phyloP scores from a whole-genome alignment of 1,140 invertebrate genomes.

The Magallana gigas region DNA sequence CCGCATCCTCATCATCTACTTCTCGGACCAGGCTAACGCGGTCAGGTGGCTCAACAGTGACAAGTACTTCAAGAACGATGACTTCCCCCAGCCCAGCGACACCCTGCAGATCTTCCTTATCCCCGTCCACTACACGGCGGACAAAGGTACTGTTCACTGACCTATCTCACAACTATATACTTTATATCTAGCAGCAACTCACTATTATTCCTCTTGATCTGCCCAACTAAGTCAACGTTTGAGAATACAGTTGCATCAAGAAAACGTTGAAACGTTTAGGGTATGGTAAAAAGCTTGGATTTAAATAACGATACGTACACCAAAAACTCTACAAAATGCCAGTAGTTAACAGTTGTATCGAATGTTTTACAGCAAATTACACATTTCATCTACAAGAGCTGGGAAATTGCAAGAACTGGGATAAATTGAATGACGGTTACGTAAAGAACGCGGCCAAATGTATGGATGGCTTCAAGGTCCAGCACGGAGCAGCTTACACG shows the following conservation, averaged over 20 bases:
- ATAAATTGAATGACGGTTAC: constrained; percentile 13
- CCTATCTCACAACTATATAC: no score
- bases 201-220: no score
- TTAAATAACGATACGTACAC: no score
- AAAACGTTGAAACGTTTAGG: no score
- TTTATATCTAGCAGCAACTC: no score
- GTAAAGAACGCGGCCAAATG: not conserved
- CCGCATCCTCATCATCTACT: not conserved
- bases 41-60: constrained; percentile 9
- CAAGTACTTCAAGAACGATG: constrained; percentile 12
- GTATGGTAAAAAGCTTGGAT: no score
- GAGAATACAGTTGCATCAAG: no score
- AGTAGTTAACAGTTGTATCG: not conserved
- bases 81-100: constrained; percentile 13
- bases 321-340: no score
- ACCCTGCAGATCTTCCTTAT: constrained; percentile 19
- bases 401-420: not conserved
- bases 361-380: not conserved
- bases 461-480: constrained; percentile 32
- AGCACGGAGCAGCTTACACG: not conserved
- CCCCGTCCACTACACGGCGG: constrained; percentile 3
- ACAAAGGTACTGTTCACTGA: not conserved
- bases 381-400: constrained; percentile 27
- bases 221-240: no score
- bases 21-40: not conserved